Evolutionary conservation across 2,797 vertebrate species (phyloP), one percentile per base, ranked within the genome.

Genomic region (Aulostomus chinensis): DNA sequence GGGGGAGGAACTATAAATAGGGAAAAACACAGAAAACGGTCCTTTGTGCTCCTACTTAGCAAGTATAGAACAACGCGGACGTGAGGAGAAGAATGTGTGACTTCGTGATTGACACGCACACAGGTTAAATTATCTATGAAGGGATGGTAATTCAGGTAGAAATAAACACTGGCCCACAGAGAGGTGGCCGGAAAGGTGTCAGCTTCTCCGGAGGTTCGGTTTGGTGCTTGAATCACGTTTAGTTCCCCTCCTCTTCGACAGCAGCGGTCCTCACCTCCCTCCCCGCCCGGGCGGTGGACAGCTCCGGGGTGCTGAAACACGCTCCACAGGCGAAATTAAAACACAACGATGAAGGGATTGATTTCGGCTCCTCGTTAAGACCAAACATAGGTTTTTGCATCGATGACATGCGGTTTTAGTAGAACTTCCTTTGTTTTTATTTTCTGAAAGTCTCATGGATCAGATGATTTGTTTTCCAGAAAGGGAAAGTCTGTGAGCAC

Each of bases 1-100:
- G 65, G 80, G 77, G 85, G 84, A 84, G 86, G 79, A 78, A 80
- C 85, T 92, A 92, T 92, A 92, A 91, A 92, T 90, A 88, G 88
- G 87, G 89, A 84, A 84, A 84, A 86, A 89, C 71, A 89, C 80
- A 77, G 81, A 88, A 88, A 74, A 74, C 76, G 75, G 74, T 85
- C 86, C 88, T 91, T 91, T 92, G 91, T 91, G 83, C 85, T 81
- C 61, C 61, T 60, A 51, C 72, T 77, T 76, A 72, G 71, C 10
- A 13, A 86, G 71, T 65, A 76, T 78, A 80, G 54, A 55, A 55
- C 68, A 16, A 37, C 68, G 57, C 64, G 2, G 49, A 11, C 54
- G 56, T 62, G 1, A 52, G 15, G 50, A 34, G 25, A 2, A 49
- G 34, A 52, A 56, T n/a, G 42, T 2, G 7, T 13, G 2, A 9